phyloP scores from a whole-genome alignment of 2,113 vertebrate genomes.

The Lathamus discolor region DNA sequence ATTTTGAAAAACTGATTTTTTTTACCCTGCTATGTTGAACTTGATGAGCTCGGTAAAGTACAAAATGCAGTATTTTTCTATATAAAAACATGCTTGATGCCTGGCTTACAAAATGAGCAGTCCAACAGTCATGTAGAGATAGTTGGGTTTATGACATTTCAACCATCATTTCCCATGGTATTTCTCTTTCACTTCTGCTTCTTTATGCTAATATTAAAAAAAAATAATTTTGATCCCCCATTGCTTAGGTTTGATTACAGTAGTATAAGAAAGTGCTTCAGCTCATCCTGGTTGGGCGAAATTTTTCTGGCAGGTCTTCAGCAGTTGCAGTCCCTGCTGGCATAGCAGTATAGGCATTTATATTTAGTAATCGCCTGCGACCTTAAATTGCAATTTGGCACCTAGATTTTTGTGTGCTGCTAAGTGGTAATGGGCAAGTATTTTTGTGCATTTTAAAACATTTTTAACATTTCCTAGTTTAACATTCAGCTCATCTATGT shows the following conservation, averaged over 20 bases:
- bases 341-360: not conserved
- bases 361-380: not conserved
- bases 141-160: not conserved
- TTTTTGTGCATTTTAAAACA: slow-evolving; percentile 10
- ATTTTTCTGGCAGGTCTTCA: slow-evolving; percentile 10
- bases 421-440: not conserved
- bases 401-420: not conserved
- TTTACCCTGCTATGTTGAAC: not conserved
- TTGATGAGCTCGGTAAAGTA: not conserved
- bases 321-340: not conserved
- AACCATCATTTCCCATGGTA: not conserved
- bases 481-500: not conserved
- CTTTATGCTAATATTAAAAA: not conserved
- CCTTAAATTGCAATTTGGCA: not conserved
- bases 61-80: not conserved
- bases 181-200: not conserved
- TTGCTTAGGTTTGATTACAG: not conserved
- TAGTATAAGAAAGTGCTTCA: not conserved
- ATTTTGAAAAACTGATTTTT: not conserved
- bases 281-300: not conserved
- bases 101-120: not conserved
- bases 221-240: not conserved
- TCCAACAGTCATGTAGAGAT: not conserved
- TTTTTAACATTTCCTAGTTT: not conserved
- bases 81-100: not conserved